phyloP scores from a whole-genome alignment of 2,888 invertebrate genomes.

The Nymphalis c-album region DNA sequence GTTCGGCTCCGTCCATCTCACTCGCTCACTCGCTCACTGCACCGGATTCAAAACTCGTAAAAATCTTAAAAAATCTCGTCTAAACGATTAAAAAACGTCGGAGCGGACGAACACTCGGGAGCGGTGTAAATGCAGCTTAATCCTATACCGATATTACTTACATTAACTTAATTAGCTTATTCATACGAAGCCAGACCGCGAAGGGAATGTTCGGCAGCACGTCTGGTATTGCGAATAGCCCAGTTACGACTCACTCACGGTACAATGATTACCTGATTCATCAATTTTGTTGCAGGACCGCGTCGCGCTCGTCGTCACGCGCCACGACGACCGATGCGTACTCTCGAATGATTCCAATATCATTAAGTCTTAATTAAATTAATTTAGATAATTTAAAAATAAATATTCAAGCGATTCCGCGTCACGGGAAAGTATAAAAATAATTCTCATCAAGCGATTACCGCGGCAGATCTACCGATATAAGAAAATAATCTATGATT shows the following conservation, averaged over 20 bases:
- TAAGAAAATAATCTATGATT: constrained; percentile 66
- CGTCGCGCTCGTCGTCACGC: constrained; percentile 69
- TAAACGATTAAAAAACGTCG: constrained; percentile 56
- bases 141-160: constrained; percentile 59
- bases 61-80: constrained; percentile 41
- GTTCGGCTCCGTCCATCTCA: constrained; percentile 45
- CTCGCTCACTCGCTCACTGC: constrained; percentile 38
- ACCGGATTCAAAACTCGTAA: constrained; percentile 47
- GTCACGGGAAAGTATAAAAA: constrained; percentile 50
- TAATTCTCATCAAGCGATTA: constrained; percentile 60
- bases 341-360: constrained; percentile 54
- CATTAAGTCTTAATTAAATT: constrained; percentile 47
- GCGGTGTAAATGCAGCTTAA: constrained; percentile 45
- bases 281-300: constrained; percentile 52
- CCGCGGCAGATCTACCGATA: constrained; percentile 69
- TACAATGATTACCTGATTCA: constrained; percentile 44
- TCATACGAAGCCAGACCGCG: constrained; percentile 57
- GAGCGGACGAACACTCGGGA: constrained; percentile 60
- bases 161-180: constrained; percentile 66
- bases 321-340: constrained; percentile 72
- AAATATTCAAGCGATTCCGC: constrained; percentile 67
- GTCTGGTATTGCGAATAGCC: constrained; percentile 73
- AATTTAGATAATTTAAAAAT: constrained; percentile 60
- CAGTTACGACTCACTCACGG: constrained; percentile 61
- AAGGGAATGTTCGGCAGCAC: constrained; percentile 27